Evolutionary conservation across 2,888 invertebrate species (phyloP), one percentile per base, ranked within the genome.

Genomic region (Troglohyphantes excavatus): DNA sequence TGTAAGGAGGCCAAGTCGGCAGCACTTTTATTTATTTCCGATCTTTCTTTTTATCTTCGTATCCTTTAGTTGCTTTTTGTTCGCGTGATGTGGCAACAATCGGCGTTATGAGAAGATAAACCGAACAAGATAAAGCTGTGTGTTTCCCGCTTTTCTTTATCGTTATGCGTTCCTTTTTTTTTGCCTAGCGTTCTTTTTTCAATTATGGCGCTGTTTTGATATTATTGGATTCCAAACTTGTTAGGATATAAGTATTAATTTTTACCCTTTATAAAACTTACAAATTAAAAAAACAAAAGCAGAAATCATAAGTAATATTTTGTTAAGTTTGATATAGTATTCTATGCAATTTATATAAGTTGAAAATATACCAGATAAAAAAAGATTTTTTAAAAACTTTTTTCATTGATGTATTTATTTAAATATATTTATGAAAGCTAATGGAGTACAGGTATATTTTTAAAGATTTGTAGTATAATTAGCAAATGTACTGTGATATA

Each of bases 71-170:
- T 72, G 59, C 70, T 72, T 82, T 82, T 70, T 70, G 70, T 70
- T 82, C 70, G 70, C 61, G 68, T 82, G 70, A 72, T 72, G 70
- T 72, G 82, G 70, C 67, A 82, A 70, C 65, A 79, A 67, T 43
- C 79, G 46, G 67, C 65, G 79, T 79, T 79, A 79, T 79, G 76
- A 76, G 63, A 79, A 68, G 79, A 79, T 53, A 79, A 53, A 79
- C 79, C 39, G 13, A 2, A 23, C 17, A 46, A 19, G 67, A 53
- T 63, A 26, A 43, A 43, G 29, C 39, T 39, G 26, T 17, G 9
- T 78, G 21, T 26, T 63, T 23, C 9, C n/a, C 63, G 26, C 19
- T 67, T 63, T 17, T 26, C 7, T 63, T 7, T 79, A 65, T 78
- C 39, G 78, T 65, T 65, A 5, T 63, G 27, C 39, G 61, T 39